Evolutionary conservation across 2,888 invertebrate genomes (phyloP).

Genomic region (Anagyrus pseudococci): DNA sequence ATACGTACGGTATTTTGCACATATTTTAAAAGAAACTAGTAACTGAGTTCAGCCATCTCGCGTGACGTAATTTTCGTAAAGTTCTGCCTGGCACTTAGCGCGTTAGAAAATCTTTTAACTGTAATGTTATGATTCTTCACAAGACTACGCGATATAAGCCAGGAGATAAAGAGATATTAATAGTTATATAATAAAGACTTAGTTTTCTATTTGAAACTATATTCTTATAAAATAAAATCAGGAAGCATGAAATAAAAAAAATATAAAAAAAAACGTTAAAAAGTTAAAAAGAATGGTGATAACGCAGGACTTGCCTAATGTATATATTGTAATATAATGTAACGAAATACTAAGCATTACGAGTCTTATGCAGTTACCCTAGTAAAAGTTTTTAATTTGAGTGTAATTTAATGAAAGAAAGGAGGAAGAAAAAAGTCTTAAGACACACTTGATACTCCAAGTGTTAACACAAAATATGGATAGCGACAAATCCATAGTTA

Average conservation of each 20-base stretch:
- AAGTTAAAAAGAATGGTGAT: slow-evolving; percentile 40
- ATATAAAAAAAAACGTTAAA: slow-evolving; percentile 23
- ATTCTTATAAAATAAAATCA: slow-evolving; percentile 53
- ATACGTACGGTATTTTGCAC: slow-evolving; percentile 29
- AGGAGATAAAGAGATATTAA: slow-evolving; percentile 48
- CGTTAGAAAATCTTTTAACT: slow-evolving; percentile 26
- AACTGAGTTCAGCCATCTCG: slow-evolving; percentile 29
- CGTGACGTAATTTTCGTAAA: slow-evolving; percentile 32
- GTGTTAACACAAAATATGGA: slow-evolving; percentile 41
- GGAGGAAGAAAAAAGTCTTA: slow-evolving; percentile 36
- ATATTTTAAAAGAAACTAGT: slow-evolving; percentile 28
- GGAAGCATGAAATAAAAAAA: slow-evolving; percentile 36
- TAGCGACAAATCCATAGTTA: slow-evolving; percentile 38
- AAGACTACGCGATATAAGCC: slow-evolving; percentile 34
- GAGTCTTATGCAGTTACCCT: slow-evolving; percentile 54
- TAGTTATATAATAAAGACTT: slow-evolving; percentile 55
- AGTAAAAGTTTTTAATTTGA: slow-evolving; percentile 45
- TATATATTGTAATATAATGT: slow-evolving; percentile 58
- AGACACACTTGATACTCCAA: slow-evolving; percentile 34
- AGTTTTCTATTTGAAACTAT: slow-evolving; percentile 60
- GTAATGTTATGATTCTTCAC: slow-evolving; percentile 21
- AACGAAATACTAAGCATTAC: slow-evolving; percentile 52
- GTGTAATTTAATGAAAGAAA: slow-evolving; percentile 40
- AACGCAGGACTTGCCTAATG: slow-evolving; percentile 54
- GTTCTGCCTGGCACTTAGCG: slow-evolving; percentile 35